Conservation (phyloP, 2,113 vertebrate species). For the Heterocephalus glaber region DNA sequence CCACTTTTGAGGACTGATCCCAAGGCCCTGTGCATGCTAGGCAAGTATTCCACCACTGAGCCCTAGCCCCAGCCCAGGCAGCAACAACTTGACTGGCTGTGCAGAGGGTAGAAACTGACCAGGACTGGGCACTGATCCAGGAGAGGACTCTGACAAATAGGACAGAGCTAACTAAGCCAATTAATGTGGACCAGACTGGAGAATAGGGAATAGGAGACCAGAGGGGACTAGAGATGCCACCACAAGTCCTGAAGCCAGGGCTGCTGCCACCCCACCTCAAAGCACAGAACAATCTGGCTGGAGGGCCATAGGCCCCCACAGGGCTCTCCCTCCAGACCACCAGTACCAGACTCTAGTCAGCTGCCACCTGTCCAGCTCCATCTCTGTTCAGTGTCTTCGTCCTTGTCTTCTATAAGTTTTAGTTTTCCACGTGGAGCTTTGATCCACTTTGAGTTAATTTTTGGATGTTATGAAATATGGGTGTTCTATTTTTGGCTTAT, state of each 20-base stretch:
- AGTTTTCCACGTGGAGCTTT: not conserved
- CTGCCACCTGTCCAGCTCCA: not conserved
- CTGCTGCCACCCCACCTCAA: too few relatives aligned
- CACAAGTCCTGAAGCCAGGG: not conserved
- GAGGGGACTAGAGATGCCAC: not conserved
- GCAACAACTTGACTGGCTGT: too few relatives aligned
- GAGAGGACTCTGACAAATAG: not conserved
- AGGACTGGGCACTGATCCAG: not conserved
- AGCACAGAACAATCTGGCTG: rapidly evolving
- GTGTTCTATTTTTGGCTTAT: not conserved
- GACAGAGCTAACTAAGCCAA: not conserved
- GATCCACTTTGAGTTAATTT: not conserved
- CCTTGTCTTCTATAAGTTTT: not conserved
- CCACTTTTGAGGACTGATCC: not conserved
- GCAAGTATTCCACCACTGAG: not conserved
- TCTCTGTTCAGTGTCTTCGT: not conserved
- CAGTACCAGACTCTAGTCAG: not conserved
- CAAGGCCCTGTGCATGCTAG: not conserved
- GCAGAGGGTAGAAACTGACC: not conserved
- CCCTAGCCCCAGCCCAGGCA: too few relatives aligned
- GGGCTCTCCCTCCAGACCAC: not conserved
- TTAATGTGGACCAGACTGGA: not conserved
- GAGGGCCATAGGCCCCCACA: too few relatives aligned
- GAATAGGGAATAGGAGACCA: not conserved
- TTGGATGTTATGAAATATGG: not conserved